phyloP scores from a whole-genome alignment of 2,797 vertebrate genomes.

The Spatula versicolor region DNA sequence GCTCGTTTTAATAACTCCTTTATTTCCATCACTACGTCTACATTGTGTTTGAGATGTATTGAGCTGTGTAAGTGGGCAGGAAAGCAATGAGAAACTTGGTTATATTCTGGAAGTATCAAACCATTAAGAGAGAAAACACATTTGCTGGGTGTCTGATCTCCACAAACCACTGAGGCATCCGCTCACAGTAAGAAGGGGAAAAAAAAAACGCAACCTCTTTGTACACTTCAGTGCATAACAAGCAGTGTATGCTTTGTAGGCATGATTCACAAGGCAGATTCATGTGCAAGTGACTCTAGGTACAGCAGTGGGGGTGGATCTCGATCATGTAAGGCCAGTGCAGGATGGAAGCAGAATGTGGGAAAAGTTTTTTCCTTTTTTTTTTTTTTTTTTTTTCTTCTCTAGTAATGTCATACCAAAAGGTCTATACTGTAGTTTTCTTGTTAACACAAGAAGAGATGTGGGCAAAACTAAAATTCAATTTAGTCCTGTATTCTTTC shows the following conservation, averaged over 20 bases:
- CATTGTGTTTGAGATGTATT: neutral
- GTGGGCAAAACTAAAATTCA: neutral
- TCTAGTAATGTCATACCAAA: neutral
- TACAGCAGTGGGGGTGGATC: slow-evolving; percentile 19
- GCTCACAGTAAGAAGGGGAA: neutral
- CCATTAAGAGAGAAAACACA: slow-evolving; percentile 54
- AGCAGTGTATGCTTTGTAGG: slow-evolving; percentile 44
- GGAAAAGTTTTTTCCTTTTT: neutral
- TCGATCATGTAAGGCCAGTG: slow-evolving; percentile 8
- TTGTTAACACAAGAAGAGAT: neutral
- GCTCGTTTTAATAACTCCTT: neutral
- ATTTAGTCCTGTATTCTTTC: neutral
- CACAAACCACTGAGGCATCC: slow-evolving; percentile 48
- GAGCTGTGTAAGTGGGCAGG: slow-evolving; percentile 40
- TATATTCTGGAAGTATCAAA: slow-evolving; percentile 52
- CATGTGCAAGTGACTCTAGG: slow-evolving; percentile 54
- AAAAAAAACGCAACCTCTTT: neutral
- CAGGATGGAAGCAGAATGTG: neutral
- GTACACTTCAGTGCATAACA: slow-evolving; percentile 42
- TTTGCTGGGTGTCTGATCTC: slow-evolving; percentile 45
- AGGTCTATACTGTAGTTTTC: neutral
- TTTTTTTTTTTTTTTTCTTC: neutral
- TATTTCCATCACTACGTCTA: slow-evolving; percentile 23
- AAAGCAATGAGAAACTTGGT: slow-evolving; percentile 48
- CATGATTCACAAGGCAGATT: slow-evolving; percentile 56